Base-by-base conservation (phyloP, 2,797 vertebrate genomes). In the Neosalanx taihuensis region DNA sequence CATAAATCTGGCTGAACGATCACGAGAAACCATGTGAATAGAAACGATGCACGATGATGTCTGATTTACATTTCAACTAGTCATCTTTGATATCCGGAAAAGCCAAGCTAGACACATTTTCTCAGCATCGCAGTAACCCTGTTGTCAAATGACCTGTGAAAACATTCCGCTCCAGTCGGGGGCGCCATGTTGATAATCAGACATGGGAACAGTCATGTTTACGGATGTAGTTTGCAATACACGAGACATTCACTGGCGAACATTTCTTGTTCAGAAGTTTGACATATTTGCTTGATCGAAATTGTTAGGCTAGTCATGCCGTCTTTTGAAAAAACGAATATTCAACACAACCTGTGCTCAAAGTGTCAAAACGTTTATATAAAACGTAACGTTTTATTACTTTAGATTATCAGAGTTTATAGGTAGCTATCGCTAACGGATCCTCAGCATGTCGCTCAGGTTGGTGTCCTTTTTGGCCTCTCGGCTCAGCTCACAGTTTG, bases 401-500 rank as follows among this genome's bases (percentile, higher is more conserved):
- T 46, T 46, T 46, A 46, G 41, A 46, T 46, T 7, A 46, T 35
- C 33, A 46, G 41, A 46, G 41, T 46, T 46, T 46, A 46, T 46
- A 41, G 6, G 37, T 41, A 41, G 37, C 6, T 41, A 46, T 46
- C 41, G 41, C 41, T 46, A 46, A 46, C 41, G 7, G 41, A 46
- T 12, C 51, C 33, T 26, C 58, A 83, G 9, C 18, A 76, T 80
- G 64, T 58, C 73, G 7, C 26, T 84, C 1, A 85, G 31, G 66
- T 3, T 87, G 1, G 46, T 87, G 63, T 76, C 81, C 29, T 66
- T 58, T 29, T 6, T 88, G 49, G 65, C 85, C n/a, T 78, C 70
- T 33, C 84, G 82, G 64, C 20, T 87, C 12, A 69, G 71, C 12
- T 30, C 59, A 71, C 29, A 68, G 18, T 68, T 83, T 13, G 26